These are phyloP conservation scores for Eumeta japonica DNA, from an alignment of 1,140 invertebrate genomes.

Conservation along the genomic window DNA sequence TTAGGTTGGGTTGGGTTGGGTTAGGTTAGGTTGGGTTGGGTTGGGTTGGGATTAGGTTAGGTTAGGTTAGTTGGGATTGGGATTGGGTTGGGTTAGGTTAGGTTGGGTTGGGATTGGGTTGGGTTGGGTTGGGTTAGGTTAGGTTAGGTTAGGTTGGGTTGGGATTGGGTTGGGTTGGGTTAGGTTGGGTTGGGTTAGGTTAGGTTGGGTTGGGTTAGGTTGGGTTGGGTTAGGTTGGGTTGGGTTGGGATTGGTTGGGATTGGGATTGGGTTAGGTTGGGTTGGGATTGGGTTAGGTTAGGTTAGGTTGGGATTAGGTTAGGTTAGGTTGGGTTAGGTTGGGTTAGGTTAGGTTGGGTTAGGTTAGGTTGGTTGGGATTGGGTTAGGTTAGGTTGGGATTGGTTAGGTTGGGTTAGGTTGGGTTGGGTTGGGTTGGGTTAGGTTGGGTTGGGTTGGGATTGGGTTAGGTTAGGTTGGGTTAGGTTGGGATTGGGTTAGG, in stretches of 20 bases:
- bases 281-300: no score
- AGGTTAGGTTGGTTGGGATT: no score
- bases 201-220: constrained; percentile 13
- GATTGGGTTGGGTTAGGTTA: constrained; percentile 12
- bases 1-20: constrained; percentile 11
- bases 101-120: no score
- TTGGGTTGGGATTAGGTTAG: no score
- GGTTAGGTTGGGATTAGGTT: no score
- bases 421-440: no score
- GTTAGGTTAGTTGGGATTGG: constrained; percentile 13
- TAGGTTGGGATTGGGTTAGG: no score
- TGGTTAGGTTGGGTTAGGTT: no score
- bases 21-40: constrained; percentile 14
- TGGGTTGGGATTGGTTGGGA: constrained; percentile 9
- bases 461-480: no score
- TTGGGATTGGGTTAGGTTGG: constrained; percentile 11
- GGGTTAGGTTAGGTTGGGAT: no score
- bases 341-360: no score
- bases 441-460: no score
- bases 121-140: constrained; percentile 14
- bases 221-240: constrained; percentile 12
- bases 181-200: constrained; percentile 14
- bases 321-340: constrained; percentile 12
- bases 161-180: constrained; percentile 14
- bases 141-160: constrained; percentile 15